Percentiles rank a stretch among this genome's conserved stretches.
Evolutionary conservation across 2,113 vertebrate genomes (phyloP).

Genomic region (Podarcis raffonei): DNA sequence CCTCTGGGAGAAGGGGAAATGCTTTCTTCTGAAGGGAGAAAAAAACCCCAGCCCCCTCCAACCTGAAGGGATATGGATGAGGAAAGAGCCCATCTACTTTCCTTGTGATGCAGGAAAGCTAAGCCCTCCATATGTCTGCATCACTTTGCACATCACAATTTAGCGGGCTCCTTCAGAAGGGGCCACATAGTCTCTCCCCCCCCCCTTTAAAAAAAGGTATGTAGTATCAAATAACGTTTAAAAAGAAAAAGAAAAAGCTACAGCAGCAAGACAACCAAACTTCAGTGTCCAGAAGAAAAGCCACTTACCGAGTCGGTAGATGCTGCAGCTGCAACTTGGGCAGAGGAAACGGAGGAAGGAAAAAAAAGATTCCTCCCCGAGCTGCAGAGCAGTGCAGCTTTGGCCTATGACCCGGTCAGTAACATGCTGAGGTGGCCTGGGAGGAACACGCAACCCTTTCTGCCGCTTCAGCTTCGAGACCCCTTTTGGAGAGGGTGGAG

Average conservation of each 20-base stretch:
- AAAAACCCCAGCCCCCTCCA: neutral
- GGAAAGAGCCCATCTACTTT: neutral
- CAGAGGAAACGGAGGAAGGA: constrained; percentile 41
- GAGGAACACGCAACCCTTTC: neutral
- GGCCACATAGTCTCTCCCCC: neutral
- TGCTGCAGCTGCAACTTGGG: constrained; percentile 23
- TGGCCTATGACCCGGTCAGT: constrained; percentile 16
- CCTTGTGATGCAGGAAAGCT: neutral
- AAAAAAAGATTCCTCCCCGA: neutral
- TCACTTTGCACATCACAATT: neutral
- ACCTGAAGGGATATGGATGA: neutral
- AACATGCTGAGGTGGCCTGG: neutral
- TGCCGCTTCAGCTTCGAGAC: neutral
- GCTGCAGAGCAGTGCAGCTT: neutral
- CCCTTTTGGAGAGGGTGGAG: neutral
- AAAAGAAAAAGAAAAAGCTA: neutral
- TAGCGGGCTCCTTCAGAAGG: neutral
- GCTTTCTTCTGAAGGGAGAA: neutral
- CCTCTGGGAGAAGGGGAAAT: neutral
- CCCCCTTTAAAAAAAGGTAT: neutral
- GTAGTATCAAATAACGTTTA: neutral
- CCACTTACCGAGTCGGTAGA: constrained; percentile 24
- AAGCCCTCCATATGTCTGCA: neutral
- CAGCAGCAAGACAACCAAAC: constrained; percentile 16
- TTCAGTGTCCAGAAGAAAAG: constrained; percentile 17